A percentile compares a stretch with the other conserved stretches of the same genome.
Evolutionary conservation across 2,113 vertebrate genomes (phyloP).

Genomic region (Peucedramus taeniatus): DNA sequence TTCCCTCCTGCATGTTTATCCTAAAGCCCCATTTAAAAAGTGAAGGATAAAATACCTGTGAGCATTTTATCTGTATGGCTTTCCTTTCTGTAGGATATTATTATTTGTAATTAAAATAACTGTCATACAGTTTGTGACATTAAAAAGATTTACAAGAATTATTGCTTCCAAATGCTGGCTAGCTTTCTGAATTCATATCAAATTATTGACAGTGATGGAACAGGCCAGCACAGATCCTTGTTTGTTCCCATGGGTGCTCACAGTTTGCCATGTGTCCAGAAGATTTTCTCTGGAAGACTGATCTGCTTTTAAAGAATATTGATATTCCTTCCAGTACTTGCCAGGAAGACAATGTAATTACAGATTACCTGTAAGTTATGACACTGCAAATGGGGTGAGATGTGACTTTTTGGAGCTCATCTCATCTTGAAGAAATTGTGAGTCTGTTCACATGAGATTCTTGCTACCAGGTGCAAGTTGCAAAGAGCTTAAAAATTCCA

Average conservation of each 20-base stretch:
- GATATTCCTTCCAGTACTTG: not conserved
- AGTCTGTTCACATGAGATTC: not conserved
- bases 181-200: not conserved
- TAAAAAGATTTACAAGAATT: not conserved
- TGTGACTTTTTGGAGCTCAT: not conserved
- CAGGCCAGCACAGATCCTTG: not conserved
- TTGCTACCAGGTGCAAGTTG: not conserved
- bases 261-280: not conserved
- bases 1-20: not conserved
- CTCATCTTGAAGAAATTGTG: not conserved
- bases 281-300: not conserved
- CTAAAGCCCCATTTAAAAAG: not conserved
- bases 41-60: not conserved
- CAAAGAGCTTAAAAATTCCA: not conserved
- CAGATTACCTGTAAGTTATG: not conserved
- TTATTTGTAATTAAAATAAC: constrained; percentile 49
- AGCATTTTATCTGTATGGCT: not conserved
- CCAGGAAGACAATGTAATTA: not conserved
- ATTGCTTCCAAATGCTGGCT: not conserved
- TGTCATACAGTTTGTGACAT: constrained; percentile 15
- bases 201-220: not conserved
- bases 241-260: not conserved
- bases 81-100: not conserved
- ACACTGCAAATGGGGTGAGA: not conserved
- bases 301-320: not conserved